Evolutionary conservation across 37 sponge, comb jelly and placozoan species (phyloP), one percentile per base, ranked within the genome.

Genomic region (Lycopodina hypogea): DNA sequence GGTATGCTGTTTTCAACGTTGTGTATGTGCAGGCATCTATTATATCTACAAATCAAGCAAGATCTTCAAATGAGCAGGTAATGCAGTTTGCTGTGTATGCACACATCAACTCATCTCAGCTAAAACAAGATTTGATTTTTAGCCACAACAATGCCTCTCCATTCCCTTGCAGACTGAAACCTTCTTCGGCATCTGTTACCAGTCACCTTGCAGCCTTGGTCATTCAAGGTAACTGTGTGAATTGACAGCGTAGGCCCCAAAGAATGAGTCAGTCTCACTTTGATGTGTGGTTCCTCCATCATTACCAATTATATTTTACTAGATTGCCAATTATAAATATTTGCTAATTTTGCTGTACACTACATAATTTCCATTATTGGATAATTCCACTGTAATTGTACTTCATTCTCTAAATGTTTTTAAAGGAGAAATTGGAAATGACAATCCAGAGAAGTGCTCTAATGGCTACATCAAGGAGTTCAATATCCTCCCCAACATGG

Each of bases 1-100:
- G n/a, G n/a, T n/a, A n/a, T n/a, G n/a, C n/a, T n/a, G n/a, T n/a
- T n/a, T n/a, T n/a, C n/a, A n/a, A n/a, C n/a, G n/a, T n/a, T 53
- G 30, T 67, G 68, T 22, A 23, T 42, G 2, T 70, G n/a, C 35
- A 88, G 88, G 69, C 80, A 84, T 52, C 67, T 63, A 17, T 37
- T 89, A 45, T 84, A 66, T 60, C 45, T 84, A 22, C 90, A 89
- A 80, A 69, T 89, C 19, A 73, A 69, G 51, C 72, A 74, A 69
- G 90, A 89, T 64, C 45, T 89, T 23, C 75, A 50, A 15, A 56
- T 70, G 34, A 69, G 75, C 73, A 80, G 81, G 90, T 89, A 17
- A 23, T 35, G 19, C 4, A 14, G 38, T 29, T 18, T 71, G 19
- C 50, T 39, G 3, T 3, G 48, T 71, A 50, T 41, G 71, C 22